Conservation (phyloP, 2,113 vertebrate genomes). For the Sminthopsis crassicaudata region DNA sequence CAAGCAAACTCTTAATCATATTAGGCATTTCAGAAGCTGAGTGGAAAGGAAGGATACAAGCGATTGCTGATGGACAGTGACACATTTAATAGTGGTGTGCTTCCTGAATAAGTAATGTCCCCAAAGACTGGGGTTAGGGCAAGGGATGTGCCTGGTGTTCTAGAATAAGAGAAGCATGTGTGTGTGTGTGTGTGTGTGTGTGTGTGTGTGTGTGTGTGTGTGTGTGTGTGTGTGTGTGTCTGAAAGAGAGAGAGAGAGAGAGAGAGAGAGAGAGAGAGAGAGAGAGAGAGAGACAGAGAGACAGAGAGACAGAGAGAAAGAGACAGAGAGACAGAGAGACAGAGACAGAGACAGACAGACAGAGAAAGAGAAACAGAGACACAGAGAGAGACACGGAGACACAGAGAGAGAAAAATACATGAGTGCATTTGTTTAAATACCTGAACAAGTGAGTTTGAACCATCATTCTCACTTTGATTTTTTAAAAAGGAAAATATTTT, state of each 20-base stretch:
- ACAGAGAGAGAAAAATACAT: too few relatives aligned
- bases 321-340: too few relatives aligned
- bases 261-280: too few relatives aligned
- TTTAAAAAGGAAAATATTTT: not conserved
- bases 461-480: not conserved
- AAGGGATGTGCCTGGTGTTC: not conserved
- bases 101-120: not conserved
- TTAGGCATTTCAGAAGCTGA: conserved; percentile 6
- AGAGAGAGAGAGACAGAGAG: too few relatives aligned
- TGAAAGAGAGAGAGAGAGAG: too few relatives aligned
- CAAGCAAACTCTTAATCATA: conserved; percentile 15
- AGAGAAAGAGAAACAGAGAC: too few relatives aligned
- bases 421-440: not conserved
- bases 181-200: not conserved
- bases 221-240: not conserved
- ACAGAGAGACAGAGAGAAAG: too few relatives aligned
- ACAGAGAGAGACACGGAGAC: too few relatives aligned
- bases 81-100: not conserved
- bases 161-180: not conserved
- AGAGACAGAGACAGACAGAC: too few relatives aligned
- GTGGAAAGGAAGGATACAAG: not conserved
- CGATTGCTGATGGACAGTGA: not conserved
- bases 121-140: not conserved
- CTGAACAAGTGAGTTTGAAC: not conserved
- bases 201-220: not conserved